Evolutionary conservation across 2,888 invertebrate species (phyloP), one percentile per base, ranked within the genome.

Genomic region (Idaea straminata): DNA sequence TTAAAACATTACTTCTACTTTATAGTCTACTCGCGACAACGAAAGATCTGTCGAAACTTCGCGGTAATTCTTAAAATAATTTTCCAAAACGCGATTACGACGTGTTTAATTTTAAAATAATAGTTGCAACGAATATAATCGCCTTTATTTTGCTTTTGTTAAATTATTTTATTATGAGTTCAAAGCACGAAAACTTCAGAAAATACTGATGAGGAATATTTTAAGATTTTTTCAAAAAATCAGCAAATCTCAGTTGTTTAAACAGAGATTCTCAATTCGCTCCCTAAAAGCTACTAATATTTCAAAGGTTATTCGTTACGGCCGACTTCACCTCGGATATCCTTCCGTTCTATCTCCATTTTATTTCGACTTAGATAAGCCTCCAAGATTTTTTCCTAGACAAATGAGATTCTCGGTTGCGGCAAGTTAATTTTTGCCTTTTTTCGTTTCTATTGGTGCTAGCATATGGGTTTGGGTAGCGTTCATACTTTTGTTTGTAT

Each of bases 271-370:
- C 61, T 59, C 61, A 69, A 63, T 66, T 67, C 66, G 57, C 59
- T 61, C 64, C 35, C 66, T 67, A 64, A 70, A 74, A 80, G 78
- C 80, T 80, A 74, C 79, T 82, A 82, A 87, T 88, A 87, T 87
- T 86, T 87, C 83, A 84, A 83, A 83, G 82, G 82, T 84, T 83
- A 83, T 81, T 79, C 75, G 76, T 78, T 77, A 73, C 78, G 72
- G 75, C 74, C 70, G 77, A 81, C 74, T 82, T 78, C 81, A 82
- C 84, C 83, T 83, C 77, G 75, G 77, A 81, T 84, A 86, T 87
- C 87, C 84, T 82, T 85, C 74, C 84, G 83, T 85, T 89, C 84
- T 83, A 86, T 88, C 85, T 88, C 82, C 83, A 87, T 87, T 89
- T 87, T 87, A 86, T 85, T 86, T 84, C 79, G 78, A 82, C 83